These are phyloP conservation scores for Teleogryllus oceanicus DNA, from an alignment of 2,888 invertebrate species.

Conservation along the genomic window DNA sequence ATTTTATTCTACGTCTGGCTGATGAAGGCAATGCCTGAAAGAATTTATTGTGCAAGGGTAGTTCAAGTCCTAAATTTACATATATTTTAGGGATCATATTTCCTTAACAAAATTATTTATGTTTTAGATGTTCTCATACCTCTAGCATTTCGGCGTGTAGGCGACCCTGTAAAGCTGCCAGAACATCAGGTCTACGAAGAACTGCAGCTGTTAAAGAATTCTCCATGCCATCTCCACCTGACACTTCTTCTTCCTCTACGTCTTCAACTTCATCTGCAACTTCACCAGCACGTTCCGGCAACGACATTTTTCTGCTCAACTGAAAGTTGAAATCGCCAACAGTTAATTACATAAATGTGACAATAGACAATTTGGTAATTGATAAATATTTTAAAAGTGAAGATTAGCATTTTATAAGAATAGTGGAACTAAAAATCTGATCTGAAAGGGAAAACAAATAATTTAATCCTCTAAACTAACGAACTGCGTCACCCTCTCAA, in stretches of 20 bases:
- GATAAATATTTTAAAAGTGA: too few relatives aligned
- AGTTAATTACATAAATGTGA: too few relatives aligned
- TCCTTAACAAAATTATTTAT: not conserved
- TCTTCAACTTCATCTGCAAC: constrained; percentile 65
- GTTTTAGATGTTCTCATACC: not conserved
- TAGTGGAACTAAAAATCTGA: too few relatives aligned
- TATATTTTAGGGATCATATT: not conserved
- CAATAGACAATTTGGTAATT: too few relatives aligned
- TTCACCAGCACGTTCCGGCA: constrained; percentile 60
- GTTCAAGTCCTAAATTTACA: not conserved
- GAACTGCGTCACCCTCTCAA: not conserved
- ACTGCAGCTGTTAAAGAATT: constrained; percentile 48
- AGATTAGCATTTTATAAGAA: too few relatives aligned
- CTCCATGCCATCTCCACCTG: constrained; percentile 48
- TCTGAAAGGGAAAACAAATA: too few relatives aligned
- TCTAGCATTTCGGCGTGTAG: constrained; percentile 59
- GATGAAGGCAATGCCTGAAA: constrained; percentile 60
- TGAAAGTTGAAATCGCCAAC: not conserved
- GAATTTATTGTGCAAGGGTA: not conserved
- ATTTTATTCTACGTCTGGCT: constrained; percentile 77
- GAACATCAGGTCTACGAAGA: constrained; percentile 54
- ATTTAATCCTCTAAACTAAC: not conserved
- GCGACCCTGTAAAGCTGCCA: constrained; percentile 58
- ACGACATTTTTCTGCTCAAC: constrained; percentile 37
- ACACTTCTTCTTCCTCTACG: constrained; percentile 58